Conservation (phyloP, 2,113 vertebrate genomes). For the Lipophrys pholis region DNA sequence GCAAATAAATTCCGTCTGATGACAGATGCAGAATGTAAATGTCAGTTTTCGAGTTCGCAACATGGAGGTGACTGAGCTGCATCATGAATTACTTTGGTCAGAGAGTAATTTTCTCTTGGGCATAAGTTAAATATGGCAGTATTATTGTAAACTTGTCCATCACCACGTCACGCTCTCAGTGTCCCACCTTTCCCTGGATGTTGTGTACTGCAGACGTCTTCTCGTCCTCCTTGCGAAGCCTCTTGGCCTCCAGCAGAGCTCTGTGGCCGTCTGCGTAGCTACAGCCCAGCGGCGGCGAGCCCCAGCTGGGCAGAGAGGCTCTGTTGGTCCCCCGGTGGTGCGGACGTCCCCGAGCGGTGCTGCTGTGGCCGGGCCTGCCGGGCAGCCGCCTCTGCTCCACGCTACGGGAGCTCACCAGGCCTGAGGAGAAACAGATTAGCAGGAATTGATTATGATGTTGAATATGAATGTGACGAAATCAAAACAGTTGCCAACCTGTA, state of each 20-base stretch:
- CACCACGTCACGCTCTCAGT: background rate
- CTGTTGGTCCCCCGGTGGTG: conserved; percentile 75
- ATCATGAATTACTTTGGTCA: too few relatives aligned
- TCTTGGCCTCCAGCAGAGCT: conserved; percentile 74
- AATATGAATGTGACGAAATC: too few relatives aligned
- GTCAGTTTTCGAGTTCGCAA: too few relatives aligned
- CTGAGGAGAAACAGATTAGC: conserved; percentile 55
- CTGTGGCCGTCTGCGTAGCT: conserved; percentile 67
- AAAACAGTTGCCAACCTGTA: too few relatives aligned
- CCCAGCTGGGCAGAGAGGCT: conserved; percentile 69
- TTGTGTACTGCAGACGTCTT: conserved; percentile 75
- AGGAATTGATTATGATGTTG: too few relatives aligned
- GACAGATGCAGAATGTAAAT: too few relatives aligned
- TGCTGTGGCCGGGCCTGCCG: conserved; percentile 46
- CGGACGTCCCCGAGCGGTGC: conserved; percentile 62
- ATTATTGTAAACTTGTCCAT: too few relatives aligned
- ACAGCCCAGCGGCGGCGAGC: conserved; percentile 57
- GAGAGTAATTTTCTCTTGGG: too few relatives aligned
- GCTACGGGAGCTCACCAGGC: conserved; percentile 62
- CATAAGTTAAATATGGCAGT: too few relatives aligned
- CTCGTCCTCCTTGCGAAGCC: conserved; percentile 82
- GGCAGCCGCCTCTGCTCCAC: conserved; percentile 72
- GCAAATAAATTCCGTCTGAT: too few relatives aligned
- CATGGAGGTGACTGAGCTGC: too few relatives aligned
- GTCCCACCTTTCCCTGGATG: conserved; percentile 68